Evolutionary conservation across 2,797 vertebrate species (phyloP), one percentile per base, ranked within the genome.

Genomic region (Nannoperca obscura): DNA sequence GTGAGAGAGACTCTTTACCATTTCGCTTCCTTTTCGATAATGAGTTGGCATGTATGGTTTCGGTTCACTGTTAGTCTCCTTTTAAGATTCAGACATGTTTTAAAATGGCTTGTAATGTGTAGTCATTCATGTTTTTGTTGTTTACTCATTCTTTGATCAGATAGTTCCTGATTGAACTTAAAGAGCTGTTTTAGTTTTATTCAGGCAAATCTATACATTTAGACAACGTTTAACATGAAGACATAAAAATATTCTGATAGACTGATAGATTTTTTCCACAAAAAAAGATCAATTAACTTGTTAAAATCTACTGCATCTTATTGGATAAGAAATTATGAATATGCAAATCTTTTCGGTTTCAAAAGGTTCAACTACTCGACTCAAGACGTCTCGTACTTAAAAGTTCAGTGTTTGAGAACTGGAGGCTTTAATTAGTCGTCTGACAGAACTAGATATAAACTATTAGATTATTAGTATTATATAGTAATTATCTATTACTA

Each of bases 1-100:
- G 61, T 42, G 57, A 80, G 74, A 34, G 67, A 7, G 60, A 60
- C 54, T 36, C 22, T 0, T 82, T 63, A 64, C 53, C 59, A 10
- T 62, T 62, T 40, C 46, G 42, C 47, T 68, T 53, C 61, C 76
- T 47, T 38, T 54, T 76, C 20, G 32, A 30, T 15, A 14, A 60
- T 10, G 24, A 82, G 13, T 17, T n/a, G 62, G 47, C 9, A 62
- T 44, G 9, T 19, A 7, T 2, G 9, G 40, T 60, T 76, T 62
- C 32, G 11, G 17, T 9, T 72, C 71, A 19, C 4, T 4, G 24
- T 49, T 3, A 34, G 40, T 38, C 22, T 61, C 22, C 60, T n/a
- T 13, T 20, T 30, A 34, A 46, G 55, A 44, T 7, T 11, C 20
- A 58, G 36, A 50, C 4, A 1, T 0, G 27, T 32, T 8, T 38